Base-by-base conservation (phyloP, 2,888 invertebrate genomes). In the Serripes groenlandicus region DNA sequence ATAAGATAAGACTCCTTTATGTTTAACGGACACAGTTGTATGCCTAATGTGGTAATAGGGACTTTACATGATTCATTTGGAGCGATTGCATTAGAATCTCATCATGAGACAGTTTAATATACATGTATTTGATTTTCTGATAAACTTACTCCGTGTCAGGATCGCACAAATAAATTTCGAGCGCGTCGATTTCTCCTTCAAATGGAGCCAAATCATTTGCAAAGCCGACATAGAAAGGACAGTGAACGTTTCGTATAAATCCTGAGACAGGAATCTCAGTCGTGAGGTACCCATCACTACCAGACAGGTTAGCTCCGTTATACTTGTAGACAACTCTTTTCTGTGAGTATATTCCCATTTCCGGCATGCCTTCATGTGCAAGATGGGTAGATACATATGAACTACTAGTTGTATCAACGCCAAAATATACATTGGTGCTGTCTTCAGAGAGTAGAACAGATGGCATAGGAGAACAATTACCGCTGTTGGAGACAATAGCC, bases 151-250 rank as follows among this genome's bases (percentile, higher is more conserved):
- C n/a, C n/a, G 69, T n/a, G 23, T 73, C 74, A 30, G 81, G 85
- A 37, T 81, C 37, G 34, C 81, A 85, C 21, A 86, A 74, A 73
- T 74, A 86, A 0, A 81, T 66, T 26, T 72, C 35, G 0, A 82
- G 21, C 74, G 90, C 89, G 58, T 91, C 91, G 35, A 92, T 90
- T 62, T 78, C 81, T 15, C 92, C 91, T 32, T 80, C 78, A 75
- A 91, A 92, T 30, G 88, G 87, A 9, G 81, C 52, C 42, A 91
- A 86, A 15, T 87, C 84, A 26, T 87, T 86, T 15, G 90, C 91
- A 68, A 89, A 80, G 18, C 92, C 92, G n/a, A 92, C 88, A 71
- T 92, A 90, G 7, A 92, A 56, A 9, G 90, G 90, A 68, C 92
- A 92, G 28, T 87, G 82, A 34, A 87, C 88, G 26, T 85, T 75